Evolutionary conservation across 2,888 invertebrate species (phyloP).

Genomic region (Bimastos eiseni): DNA sequence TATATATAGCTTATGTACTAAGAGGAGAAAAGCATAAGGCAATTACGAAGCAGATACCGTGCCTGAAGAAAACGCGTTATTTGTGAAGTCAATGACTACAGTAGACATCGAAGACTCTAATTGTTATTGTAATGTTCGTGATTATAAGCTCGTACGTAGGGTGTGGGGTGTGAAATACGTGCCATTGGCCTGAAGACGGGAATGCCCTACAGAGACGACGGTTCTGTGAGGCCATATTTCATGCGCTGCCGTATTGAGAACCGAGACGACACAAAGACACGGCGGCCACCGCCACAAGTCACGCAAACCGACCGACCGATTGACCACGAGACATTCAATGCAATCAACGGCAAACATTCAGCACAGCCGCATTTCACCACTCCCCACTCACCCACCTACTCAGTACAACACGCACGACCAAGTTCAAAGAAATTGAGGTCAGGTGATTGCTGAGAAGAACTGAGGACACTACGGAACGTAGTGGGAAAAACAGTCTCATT

Average conservation of each 20-base stretch:
- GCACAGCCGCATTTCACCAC: neutral
- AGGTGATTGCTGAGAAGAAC: neutral
- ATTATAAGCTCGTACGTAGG: neutral
- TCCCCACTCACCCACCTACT: neutral
- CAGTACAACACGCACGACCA: neutral
- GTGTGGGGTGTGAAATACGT: neutral
- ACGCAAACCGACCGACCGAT: neutral
- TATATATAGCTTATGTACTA: neutral
- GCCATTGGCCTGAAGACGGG: neutral
- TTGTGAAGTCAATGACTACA: neutral
- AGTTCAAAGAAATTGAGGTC: neutral
- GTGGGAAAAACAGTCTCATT: neutral
- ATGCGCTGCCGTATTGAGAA: conserved; percentile 13
- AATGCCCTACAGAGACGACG: neutral
- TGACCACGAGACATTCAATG: neutral
- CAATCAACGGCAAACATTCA: neutral
- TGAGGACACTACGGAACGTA: no score
- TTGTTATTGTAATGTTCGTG: conserved; percentile 3
- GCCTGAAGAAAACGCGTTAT: neutral
- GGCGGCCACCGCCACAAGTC: neutral
- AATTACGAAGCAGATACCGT: neutral
- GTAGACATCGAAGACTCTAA: neutral
- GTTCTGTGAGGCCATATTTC: neutral
- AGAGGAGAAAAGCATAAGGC: neutral
- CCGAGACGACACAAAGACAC: neutral